Base-by-base conservation (phyloP, 2,888 invertebrate genomes). In the Oligia fasciuncula region DNA sequence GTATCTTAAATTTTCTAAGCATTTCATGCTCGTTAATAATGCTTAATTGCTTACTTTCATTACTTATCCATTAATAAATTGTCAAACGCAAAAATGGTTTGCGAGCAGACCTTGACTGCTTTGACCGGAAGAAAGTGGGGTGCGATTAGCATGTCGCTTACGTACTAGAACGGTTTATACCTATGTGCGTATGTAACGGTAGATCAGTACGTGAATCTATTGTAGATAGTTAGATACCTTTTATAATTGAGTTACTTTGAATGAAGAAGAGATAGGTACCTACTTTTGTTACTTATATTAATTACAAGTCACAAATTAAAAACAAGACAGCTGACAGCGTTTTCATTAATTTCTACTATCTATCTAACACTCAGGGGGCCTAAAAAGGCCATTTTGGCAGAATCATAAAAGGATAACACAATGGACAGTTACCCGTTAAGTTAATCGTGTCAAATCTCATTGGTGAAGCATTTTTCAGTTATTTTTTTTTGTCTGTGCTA, bases 71-170 rank as follows among this genome's bases (percentile, higher is more conserved):
- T 81, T n/a, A n/a, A n/a, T n/a, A n/a, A n/a, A 77, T 80, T 75
- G 72, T 76, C 74, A 57, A 70, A 54, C 69, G 62, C 67, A 57
- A 88, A 71, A 88, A 71, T 80, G 23, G 81, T 82, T 83, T 85
- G 62, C 63, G 63, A 71, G 73, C 76, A 87, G 89, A 87, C 93
- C 92, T 92, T 92, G 93, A 91, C 88, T 90, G 84, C 63, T 76
- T 84, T 82, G 89, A 89, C 87, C 90, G 91, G 90, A 93, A 93
- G 93, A 94, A 94, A 93, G 93, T 92, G 88, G 92, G 86, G 79
- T 91, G 81, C 62, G 82, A 91, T 92, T 93, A 92, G 87, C 92
- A 93, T 93, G 90, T 85, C 86, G 84, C 84, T 87, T 84, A 88
- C 85, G 90, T 88, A 83, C 79, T 81, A 85, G 84, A 76, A 88